Evolutionary conservation across 2,797 vertebrate genomes (phyloP), one percentile per base, ranked within the genome.

Genomic region (Phoxinus dragarum): DNA sequence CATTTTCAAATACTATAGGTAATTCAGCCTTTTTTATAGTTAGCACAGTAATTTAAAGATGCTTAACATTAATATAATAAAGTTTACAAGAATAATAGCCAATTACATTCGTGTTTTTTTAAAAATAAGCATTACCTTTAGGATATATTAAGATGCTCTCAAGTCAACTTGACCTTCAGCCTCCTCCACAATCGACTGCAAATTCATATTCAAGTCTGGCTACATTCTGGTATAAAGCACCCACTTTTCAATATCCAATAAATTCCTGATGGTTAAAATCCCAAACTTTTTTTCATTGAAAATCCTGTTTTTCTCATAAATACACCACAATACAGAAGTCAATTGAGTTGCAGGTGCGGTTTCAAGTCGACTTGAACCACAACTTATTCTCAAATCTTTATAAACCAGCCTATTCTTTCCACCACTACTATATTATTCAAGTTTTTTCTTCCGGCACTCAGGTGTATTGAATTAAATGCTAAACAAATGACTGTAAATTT

Each of bases 401-500:
- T 78, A 78, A 78, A 84, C 34, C 44, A 36, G 12, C 66, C 64
- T 61, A 47, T 79, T 78, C 47, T 84, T 73, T 71, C 12, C 76
- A 80, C 54, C 34, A 19, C 52, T 16, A 23, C 34, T 73, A 66
- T 40, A 85, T 73, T 52, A 80, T 31, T 61, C 34, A 47, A 64
- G 42, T 52, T 56, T 73, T 59, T 80, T 80, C 54, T 27, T 67
- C 31, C 64, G 77, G 42, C 74, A 31, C 68, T 31, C 54, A 80
- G 77, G 84, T 85, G 69, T 74, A 85, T 74, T 85, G 84, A 80
- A 85, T 85, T 85, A 85, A 85, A 85, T 52, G 54, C 42, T 66
- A 40, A 80, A 85, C 69, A 85, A 85, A 84, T 66, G 54, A 73
- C 77, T 85, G 77, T 80, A 73, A 85, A 85, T 85, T 40, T 85